Evolutionary conservation across 2,797 vertebrate genomes (phyloP).

Genomic region (Sitta carolinensis): DNA sequence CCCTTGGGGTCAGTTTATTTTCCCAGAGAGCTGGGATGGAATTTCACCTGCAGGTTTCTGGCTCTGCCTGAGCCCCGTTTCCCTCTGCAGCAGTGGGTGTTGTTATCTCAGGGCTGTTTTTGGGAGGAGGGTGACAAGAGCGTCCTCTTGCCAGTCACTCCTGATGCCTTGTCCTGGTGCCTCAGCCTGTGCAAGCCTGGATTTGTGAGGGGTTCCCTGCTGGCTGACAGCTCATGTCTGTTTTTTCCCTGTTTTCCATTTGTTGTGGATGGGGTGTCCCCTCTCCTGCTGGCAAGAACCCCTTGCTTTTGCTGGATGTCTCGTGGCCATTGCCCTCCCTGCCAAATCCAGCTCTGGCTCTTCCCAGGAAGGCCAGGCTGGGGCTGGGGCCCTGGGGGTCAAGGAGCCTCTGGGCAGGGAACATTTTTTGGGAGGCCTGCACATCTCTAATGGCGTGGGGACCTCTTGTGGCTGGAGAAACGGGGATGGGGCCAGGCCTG

Average conservation of each 20-base stretch:
- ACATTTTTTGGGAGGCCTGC: neutral
- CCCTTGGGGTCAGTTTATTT: neutral
- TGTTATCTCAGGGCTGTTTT: neutral
- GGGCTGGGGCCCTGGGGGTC: neutral
- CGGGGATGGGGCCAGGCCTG: neutral
- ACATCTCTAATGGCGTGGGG: neutral
- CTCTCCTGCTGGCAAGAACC: neutral
- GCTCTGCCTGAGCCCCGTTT: neutral
- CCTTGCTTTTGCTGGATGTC: neutral
- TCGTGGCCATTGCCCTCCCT: fast-evolving
- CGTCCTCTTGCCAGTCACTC: neutral
- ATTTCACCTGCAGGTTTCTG: neutral
- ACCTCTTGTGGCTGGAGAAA: conserved; percentile 64
- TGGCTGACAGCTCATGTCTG: neutral
- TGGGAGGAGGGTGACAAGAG: neutral
- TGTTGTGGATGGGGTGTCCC: fast-evolving
- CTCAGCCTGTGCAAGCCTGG: neutral
- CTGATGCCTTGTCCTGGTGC: neutral
- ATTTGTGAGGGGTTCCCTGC: neutral
- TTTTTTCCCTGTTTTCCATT: neutral
- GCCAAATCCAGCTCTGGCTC: neutral
- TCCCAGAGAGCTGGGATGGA: neutral
- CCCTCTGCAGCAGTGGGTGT: neutral
- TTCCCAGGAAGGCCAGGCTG: neutral
- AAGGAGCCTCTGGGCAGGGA: neutral